These are phyloP conservation scores for Ochotona princeps DNA, from an alignment of 2,113 vertebrate genomes.

Conservation along the genomic window DNA sequence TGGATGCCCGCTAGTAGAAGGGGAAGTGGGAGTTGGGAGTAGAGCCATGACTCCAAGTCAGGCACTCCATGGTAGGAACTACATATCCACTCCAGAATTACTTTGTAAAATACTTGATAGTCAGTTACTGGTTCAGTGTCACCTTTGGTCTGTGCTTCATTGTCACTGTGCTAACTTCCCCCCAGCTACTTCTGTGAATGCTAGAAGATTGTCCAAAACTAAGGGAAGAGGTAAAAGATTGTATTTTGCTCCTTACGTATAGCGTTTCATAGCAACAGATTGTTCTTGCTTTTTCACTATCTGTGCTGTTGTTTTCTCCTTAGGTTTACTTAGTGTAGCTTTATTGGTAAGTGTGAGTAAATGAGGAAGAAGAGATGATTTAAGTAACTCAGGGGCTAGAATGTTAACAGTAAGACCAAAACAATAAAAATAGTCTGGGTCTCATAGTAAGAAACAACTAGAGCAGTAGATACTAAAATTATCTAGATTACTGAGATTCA, in stretches of 20 bases:
- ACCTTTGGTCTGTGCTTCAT: not conserved
- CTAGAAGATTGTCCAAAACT: constrained; percentile 31
- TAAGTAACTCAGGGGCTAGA: constrained; percentile 21
- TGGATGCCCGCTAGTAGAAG: too few species aligned
- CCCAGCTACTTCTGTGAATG: not conserved
- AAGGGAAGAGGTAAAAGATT: constrained; percentile 34
- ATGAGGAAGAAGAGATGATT: not conserved
- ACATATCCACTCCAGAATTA: too few species aligned
- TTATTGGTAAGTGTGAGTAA: not conserved
- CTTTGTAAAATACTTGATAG: not conserved
- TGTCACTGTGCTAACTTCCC: not conserved
- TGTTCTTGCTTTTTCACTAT: not conserved
- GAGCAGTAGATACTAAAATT: not conserved
- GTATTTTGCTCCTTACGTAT: constrained; percentile 32
- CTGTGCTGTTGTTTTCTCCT: not conserved
- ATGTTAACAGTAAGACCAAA: constrained; percentile 1
- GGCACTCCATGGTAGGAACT: too few species aligned
- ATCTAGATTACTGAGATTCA: constrained; percentile 18
- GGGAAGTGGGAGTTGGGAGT: too few species aligned
- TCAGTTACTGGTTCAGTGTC: not conserved
- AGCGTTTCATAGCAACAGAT: not conserved
- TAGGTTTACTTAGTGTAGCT: constrained; percentile 3
- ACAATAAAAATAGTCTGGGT: not conserved
- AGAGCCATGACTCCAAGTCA: too few species aligned
- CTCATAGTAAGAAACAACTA: not conserved